These are phyloP conservation scores for Argyrosomus japonicus DNA, from an alignment of 2,113 vertebrate species.

Conservation along the genomic window DNA sequence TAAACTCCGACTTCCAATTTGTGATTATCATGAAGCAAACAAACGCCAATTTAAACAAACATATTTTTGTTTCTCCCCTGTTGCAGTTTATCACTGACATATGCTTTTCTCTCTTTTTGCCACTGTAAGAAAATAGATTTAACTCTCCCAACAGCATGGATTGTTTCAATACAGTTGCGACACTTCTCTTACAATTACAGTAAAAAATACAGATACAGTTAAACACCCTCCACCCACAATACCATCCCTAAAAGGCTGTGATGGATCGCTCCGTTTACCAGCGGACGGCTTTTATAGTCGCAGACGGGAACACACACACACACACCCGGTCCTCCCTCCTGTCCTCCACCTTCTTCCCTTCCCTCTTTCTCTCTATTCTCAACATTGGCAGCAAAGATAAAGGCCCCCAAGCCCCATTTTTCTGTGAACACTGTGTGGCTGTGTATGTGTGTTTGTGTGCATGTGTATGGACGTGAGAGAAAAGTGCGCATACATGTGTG, in stretches of 20 bases:
- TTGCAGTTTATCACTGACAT: background rate
- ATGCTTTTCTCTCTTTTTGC: background rate
- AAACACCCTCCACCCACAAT: slow-evolving; percentile 52
- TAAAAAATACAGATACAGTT: slow-evolving; percentile 49
- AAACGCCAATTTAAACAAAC: background rate
- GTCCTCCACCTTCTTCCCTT: slow-evolving; percentile 54
- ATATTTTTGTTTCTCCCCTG: background rate
- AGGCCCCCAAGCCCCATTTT: slow-evolving; percentile 62
- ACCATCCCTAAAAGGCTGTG: slow-evolving; percentile 57
- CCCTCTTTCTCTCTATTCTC: slow-evolving; percentile 52
- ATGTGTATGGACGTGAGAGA: slow-evolving; percentile 25
- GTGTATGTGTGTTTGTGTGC: slow-evolving; percentile 21
- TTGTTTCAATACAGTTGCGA: slow-evolving; percentile 21
- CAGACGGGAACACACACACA: slow-evolving; percentile 66
- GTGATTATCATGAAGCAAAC: background rate
- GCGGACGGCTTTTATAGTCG: slow-evolving; percentile 61
- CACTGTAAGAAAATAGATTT: background rate
- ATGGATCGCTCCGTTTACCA: slow-evolving; percentile 69
- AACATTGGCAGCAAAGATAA: slow-evolving; percentile 67
- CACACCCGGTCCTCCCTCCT: slow-evolving; percentile 49
- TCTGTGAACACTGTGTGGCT: slow-evolving; percentile 38
- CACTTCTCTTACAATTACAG: slow-evolving; percentile 26
- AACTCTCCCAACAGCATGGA: background rate
- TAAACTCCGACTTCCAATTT: background rate
- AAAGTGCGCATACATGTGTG: background rate